Evolutionary conservation across 2,797 vertebrate species (phyloP).

Genomic region (Eurystomus glaucurus): DNA sequence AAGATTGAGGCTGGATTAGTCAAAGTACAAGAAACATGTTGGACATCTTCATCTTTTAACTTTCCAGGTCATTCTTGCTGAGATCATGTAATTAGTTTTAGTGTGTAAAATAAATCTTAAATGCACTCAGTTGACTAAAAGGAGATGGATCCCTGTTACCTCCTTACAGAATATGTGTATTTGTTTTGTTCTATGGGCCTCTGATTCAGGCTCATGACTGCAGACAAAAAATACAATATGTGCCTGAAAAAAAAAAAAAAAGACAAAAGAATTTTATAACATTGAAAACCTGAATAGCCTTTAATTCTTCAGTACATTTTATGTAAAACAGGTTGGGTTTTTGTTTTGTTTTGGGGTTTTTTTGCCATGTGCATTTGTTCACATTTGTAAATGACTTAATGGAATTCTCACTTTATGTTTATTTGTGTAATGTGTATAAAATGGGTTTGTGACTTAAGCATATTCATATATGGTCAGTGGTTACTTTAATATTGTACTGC

Average conservation of each 20-base stretch:
- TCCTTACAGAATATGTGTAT: slow-evolving; percentile 77
- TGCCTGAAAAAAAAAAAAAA: slow-evolving; percentile 88
- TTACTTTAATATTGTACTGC: slow-evolving; percentile 93
- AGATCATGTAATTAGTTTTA: slow-evolving; percentile 74
- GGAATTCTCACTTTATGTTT: slow-evolving; percentile 89
- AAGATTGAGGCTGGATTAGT: slow-evolving; percentile 66
- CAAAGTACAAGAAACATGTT: slow-evolving; percentile 39
- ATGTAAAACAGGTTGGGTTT: slow-evolving; percentile 83
- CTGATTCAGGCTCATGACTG: slow-evolving; percentile 82
- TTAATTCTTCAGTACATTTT: slow-evolving; percentile 86
- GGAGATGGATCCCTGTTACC: slow-evolving; percentile 81
- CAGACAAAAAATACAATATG: slow-evolving; percentile 87
- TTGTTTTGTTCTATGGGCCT: slow-evolving; percentile 79
- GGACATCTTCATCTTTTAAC: slow-evolving; percentile 67
- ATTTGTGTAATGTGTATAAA: slow-evolving; percentile 91
- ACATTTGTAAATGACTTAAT: slow-evolving; percentile 91
- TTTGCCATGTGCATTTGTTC: slow-evolving; percentile 91
- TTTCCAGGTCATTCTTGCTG: slow-evolving; percentile 61
- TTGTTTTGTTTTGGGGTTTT: slow-evolving; percentile 72
- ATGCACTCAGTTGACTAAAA: slow-evolving; percentile 81
- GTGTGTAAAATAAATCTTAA: slow-evolving; percentile 79
- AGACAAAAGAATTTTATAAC: slow-evolving; percentile 89
- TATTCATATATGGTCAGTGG: slow-evolving; percentile 91
- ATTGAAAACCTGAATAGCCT: slow-evolving; percentile 88
- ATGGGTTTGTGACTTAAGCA: slow-evolving; percentile 91